phyloP scores from a whole-genome alignment of 2,888 invertebrate species.

The Trisateles emortualis region DNA sequence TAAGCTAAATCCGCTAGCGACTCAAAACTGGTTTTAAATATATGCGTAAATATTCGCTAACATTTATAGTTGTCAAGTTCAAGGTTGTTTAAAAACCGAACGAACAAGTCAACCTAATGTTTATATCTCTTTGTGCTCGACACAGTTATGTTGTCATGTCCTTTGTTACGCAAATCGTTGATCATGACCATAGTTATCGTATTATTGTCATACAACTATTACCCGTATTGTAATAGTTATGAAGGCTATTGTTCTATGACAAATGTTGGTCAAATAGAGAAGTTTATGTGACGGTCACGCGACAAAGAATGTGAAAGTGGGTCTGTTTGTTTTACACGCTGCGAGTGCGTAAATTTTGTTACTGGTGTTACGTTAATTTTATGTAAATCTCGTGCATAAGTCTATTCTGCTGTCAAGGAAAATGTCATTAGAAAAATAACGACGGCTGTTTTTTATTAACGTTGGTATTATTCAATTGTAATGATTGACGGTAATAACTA shows the following conservation, averaged over 20 bases:
- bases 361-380: constrained; percentile 18
- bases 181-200: constrained; percentile 9
- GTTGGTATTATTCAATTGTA: no score
- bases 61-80: constrained; percentile 36
- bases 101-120: constrained; percentile 13
- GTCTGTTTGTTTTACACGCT: constrained; percentile 48
- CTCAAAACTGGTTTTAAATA: not conserved
- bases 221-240: constrained; percentile 10
- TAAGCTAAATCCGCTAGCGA: not conserved
- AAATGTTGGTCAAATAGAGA: constrained; percentile 26
- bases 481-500: no score
- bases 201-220: constrained; percentile 14
- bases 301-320: constrained; percentile 73
- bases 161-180: constrained; percentile 41
- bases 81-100: constrained; percentile 33
- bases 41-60: not conserved
- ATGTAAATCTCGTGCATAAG: constrained; percentile 17
- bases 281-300: constrained; percentile 66
- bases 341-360: constrained; percentile 20
- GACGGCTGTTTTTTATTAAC: no score
- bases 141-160: constrained; percentile 22
- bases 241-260: constrained; percentile 27
- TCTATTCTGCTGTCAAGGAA: not conserved
- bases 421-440: not conserved
- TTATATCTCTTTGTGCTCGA: constrained; percentile 30